These are phyloP conservation scores for Halocynthia roretzi DNA, from an alignment of 23 tunicate genomes.

Conservation along the genomic window DNA sequence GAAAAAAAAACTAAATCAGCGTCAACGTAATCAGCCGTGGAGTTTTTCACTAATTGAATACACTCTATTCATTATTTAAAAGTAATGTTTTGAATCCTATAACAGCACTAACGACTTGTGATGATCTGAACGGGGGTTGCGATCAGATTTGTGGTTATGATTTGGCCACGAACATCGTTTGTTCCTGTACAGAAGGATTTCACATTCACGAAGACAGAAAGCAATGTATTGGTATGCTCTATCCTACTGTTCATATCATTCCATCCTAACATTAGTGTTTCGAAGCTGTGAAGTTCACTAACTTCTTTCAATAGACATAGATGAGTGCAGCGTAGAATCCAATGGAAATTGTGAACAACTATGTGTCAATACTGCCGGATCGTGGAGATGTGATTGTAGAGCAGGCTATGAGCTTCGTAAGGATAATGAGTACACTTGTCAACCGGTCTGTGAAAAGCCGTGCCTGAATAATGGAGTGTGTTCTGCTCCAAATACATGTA, in stretches of 20 bases:
- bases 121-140: slow-evolving; percentile 78
- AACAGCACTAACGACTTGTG: slow-evolving; percentile 53
- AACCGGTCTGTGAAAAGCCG: slow-evolving; percentile 49
- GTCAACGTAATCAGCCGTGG: no score
- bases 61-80: no score
- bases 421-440: slow-evolving; percentile 51
- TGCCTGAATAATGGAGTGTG: slow-evolving; percentile 85
- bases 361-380: slow-evolving; percentile 72
- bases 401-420: slow-evolving; percentile 55
- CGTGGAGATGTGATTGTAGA: slow-evolving; percentile 66
- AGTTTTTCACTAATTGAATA: no score
- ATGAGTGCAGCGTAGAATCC: slow-evolving; percentile 50
- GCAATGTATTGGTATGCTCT: slow-evolving; percentile 39
- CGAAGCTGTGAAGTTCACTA: background rate
- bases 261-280: background rate
- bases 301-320: no score
- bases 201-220: slow-evolving; percentile 26
- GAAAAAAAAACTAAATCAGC: no score
- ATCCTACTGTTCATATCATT: background rate
- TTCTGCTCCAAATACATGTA: slow-evolving; percentile 55
- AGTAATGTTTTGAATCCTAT: background rate
- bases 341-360: slow-evolving; percentile 66
- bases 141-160: slow-evolving; percentile 51
- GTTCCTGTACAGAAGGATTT: slow-evolving; percentile 59
- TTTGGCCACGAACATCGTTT: slow-evolving; percentile 31